A percentile compares a stretch with the other conserved stretches of the same genome.
Conservation (phyloP, 2,113 vertebrate genomes). For the Malurus melanocephalus region DNA sequence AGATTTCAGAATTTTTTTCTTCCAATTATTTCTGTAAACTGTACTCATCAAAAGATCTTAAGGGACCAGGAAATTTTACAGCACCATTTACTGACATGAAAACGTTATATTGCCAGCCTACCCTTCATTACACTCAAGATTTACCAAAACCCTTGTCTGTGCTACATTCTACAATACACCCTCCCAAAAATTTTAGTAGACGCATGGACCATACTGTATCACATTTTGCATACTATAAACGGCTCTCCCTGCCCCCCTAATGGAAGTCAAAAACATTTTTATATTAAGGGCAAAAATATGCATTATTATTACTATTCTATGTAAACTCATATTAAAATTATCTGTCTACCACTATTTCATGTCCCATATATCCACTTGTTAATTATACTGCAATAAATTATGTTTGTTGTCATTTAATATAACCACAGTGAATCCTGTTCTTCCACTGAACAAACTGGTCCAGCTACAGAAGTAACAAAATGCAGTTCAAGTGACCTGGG, state of each 20-base stretch:
- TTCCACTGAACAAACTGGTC: not conserved
- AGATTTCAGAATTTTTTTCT: constrained; percentile 11
- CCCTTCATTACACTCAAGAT: not conserved
- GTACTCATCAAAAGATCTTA: constrained; percentile 3
- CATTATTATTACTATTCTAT: not conserved
- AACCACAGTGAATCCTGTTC: not conserved
- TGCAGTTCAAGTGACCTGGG: not conserved
- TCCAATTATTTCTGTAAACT: constrained; percentile 16
- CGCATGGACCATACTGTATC: not conserved
- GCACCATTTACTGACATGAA: constrained; percentile 15
- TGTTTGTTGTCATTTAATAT: not conserved
- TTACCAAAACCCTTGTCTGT: not conserved
- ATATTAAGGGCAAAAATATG: not conserved
- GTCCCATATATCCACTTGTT: not conserved
- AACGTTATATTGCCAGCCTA: constrained; percentile 1
- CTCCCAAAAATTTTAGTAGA: not conserved
- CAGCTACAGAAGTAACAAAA: not conserved
- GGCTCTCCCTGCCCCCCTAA: accelerated
- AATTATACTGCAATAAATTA: not conserved
- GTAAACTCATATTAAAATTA: not conserved
- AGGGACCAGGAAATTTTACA: not conserved
- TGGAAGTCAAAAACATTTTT: not conserved
- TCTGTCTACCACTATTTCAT: not conserved
- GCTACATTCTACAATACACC: not conserved
- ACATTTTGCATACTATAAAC: not conserved